Percentiles rank a stretch among this genome's conserved stretches.
Conservation (phyloP, 2,888 invertebrate species). For the Agrotis clavis region DNA sequence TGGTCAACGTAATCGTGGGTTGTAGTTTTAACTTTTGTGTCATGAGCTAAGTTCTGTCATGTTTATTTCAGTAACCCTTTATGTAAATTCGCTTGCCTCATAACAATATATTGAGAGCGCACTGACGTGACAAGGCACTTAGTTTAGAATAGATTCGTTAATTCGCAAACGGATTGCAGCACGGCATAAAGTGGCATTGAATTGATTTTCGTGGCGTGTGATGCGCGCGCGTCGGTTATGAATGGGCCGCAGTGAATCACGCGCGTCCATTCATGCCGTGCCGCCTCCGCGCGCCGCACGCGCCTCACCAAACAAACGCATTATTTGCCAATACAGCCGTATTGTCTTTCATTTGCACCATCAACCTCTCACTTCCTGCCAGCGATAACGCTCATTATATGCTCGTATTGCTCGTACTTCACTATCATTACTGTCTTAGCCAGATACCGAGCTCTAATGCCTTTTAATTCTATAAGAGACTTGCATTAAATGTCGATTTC, state of each 20-base stretch:
- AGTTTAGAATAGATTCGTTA: slow-evolving; percentile 51
- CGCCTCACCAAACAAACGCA: slow-evolving; percentile 79
- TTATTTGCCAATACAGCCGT: slow-evolving; percentile 78
- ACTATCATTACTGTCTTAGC: slow-evolving; percentile 62
- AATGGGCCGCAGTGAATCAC: slow-evolving; percentile 88
- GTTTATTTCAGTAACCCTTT: slow-evolving; percentile 5
- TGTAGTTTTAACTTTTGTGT: neutral
- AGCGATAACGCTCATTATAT: slow-evolving; percentile 70
- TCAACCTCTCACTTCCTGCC: slow-evolving; percentile 86
- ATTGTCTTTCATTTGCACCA: slow-evolving; percentile 85
- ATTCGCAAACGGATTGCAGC: slow-evolving; percentile 67
- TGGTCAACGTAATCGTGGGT: neutral
- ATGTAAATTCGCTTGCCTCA: slow-evolving; percentile 5
- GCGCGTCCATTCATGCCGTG: slow-evolving; percentile 83
- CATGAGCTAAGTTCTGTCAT: neutral
- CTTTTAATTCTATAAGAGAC: slow-evolving; percentile 62
- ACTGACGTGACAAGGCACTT: slow-evolving; percentile 37
- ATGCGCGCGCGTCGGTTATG: slow-evolving; percentile 79
- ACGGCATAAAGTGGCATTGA: slow-evolving; percentile 72
- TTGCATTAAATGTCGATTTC: slow-evolving; percentile 66
- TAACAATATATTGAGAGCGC: slow-evolving; percentile 22
- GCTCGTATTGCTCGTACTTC: slow-evolving; percentile 51
- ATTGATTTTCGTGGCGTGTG: slow-evolving; percentile 72
- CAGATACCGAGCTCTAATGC: slow-evolving; percentile 47
- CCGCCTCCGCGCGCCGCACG: slow-evolving; percentile 85